Base-by-base conservation (phyloP, 2,797 vertebrate genomes). In the Etheostoma nigrum region DNA sequence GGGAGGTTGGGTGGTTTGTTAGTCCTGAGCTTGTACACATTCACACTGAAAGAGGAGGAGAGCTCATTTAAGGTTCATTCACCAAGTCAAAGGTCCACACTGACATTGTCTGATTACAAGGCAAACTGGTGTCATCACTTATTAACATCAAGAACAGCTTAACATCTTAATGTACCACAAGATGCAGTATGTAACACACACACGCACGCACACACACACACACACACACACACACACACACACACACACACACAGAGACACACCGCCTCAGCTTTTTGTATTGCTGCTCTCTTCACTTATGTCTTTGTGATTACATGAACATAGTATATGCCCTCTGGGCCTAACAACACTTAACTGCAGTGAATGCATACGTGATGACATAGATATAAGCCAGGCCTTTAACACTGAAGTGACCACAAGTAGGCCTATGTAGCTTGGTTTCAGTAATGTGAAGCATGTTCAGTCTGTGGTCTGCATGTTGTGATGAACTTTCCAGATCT, bases 401-500 rank as follows among this genome's bases (percentile, higher is more conserved):
- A 72, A 84, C 77, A 54, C 36, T 49, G 73, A 83, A 23, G 55
- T 19, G 64, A 83, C 89, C 85, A 81, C 88, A 88, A 71, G 49
- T 64, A 30, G 30, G 30, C 30, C 5, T 5, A 88, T 83, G 74
- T 0, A 23, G 57, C 76, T 79, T 65, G 83, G 81, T 85, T 82
- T 91, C 74, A 59, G 71, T 74, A 79, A 63, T 42, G 68, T 63
- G 48, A 60, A 25, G 64, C 52, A 42, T 53, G 47, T 84, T 86
- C 82, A 72, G 84, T 88, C 86, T 85, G 81, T 76, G 87, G 73
- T 88, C 83, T 86, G 80, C 65, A 8, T 73, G 78, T 47, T 73
- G 60, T 92, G 87, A 94, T 94, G 91, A 49, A 57, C 89, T 94
- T 94, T 93, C 87, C 93, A 94, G 93, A 88, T 84, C 78, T 61